These are phyloP conservation scores for Coleophora deauratella DNA, from an alignment of 2,888 invertebrate genomes.

Conservation along the genomic window DNA sequence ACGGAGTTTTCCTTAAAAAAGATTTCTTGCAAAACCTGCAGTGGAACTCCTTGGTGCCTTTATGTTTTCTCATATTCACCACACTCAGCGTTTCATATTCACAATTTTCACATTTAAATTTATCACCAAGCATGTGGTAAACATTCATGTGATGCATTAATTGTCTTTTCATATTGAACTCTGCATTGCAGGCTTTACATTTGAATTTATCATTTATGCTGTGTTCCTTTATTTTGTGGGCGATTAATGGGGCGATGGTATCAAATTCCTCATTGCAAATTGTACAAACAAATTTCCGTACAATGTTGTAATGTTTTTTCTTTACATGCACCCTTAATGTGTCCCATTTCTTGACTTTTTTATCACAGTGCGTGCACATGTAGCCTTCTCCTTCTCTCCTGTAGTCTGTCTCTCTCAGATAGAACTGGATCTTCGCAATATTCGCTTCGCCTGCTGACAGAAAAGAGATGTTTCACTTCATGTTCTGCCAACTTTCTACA, in stretches of 20 bases:
- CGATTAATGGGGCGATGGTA: slow-evolving; percentile 34
- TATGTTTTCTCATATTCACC: slow-evolving; percentile 2
- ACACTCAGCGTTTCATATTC: too few relatives aligned
- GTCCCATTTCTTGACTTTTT: slow-evolving; percentile 31
- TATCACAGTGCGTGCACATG: slow-evolving; percentile 37
- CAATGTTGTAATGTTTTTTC: slow-evolving; percentile 44
- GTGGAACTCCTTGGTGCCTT: slow-evolving; percentile 17
- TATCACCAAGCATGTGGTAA: slow-evolving; percentile 55
- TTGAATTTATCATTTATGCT: slow-evolving; percentile 45
- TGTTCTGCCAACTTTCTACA: neutral
- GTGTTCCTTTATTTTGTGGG: slow-evolving; percentile 46
- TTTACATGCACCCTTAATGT: slow-evolving; percentile 41
- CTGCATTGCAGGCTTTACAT: slow-evolving; percentile 50
- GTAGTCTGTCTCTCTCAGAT: slow-evolving; percentile 36
- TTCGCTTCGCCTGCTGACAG: slow-evolving; percentile 33
- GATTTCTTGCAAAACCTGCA: slow-evolving; percentile 28
- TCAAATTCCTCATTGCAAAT: slow-evolving; percentile 37
- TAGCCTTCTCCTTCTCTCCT: slow-evolving; percentile 28
- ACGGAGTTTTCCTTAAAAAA: slow-evolving; percentile 12
- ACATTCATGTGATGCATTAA: slow-evolving; percentile 42
- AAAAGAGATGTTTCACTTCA: slow-evolving; percentile 17
- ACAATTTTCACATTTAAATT: slow-evolving; percentile 8
- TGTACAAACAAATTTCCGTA: slow-evolving; percentile 27
- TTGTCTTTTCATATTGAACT: slow-evolving; percentile 42
- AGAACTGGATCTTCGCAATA: slow-evolving; percentile 25